A percentile compares a stretch with the other conserved stretches of the same genome.
These are phyloP conservation scores for Lysiphlebus fabarum DNA, from an alignment of 1,140 invertebrate genomes.

Conservation along the genomic window DNA sequence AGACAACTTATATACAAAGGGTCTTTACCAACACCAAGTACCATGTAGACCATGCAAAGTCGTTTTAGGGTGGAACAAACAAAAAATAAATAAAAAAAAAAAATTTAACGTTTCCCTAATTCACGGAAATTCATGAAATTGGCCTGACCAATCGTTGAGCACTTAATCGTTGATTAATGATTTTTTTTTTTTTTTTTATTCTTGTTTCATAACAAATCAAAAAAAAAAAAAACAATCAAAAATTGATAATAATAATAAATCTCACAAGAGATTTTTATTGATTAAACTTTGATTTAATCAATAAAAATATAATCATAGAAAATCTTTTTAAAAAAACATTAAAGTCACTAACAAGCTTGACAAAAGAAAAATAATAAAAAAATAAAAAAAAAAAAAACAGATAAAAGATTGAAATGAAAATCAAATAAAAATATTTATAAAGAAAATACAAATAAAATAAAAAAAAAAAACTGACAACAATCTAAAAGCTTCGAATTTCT, in stretches of 20 bases:
- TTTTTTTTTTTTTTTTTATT: slow-evolving; percentile 10
- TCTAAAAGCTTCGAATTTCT: slow-evolving; percentile 44
- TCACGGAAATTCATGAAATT: slow-evolving; percentile 48
- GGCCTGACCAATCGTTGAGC: slow-evolving; percentile 44
- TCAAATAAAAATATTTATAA: background rate
- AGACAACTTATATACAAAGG: no score
- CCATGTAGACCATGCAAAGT: slow-evolving; percentile 1
- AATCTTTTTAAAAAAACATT: no score
- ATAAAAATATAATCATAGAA: no score
- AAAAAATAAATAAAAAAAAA: background rate
- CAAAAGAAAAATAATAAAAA: no score
- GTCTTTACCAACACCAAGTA: no score
- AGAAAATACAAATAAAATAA: slow-evolving; percentile 24
- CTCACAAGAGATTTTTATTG: no score
- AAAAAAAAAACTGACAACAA: slow-evolving; percentile 31
- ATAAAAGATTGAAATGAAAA: background rate
- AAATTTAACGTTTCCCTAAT: slow-evolving; percentile 36
- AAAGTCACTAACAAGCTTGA: no score
- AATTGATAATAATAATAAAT: background rate
- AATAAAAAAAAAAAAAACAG: background rate
- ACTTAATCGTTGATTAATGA: slow-evolving; percentile 50
- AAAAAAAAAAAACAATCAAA: background rate
- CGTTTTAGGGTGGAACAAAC: slow-evolving; percentile 7
- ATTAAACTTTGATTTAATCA: no score
- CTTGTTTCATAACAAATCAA: background rate